A percentile compares a stretch with the other conserved stretches of the same genome.
phyloP scores from a whole-genome alignment of 2,797 vertebrate species.

The Limosa lapponica region DNA sequence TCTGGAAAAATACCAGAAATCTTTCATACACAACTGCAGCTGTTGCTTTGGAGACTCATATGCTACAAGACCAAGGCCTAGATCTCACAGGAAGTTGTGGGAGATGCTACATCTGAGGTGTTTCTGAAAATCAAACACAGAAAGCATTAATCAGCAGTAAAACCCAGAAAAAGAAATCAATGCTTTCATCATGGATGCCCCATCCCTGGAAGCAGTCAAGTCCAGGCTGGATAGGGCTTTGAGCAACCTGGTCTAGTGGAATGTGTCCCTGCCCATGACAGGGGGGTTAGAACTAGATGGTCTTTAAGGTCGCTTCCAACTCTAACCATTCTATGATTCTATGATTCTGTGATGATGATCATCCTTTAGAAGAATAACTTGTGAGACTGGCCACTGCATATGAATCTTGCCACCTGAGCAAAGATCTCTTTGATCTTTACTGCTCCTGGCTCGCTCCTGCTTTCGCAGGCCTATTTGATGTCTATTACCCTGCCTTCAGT shows the following conservation, averaged over 20 bases:
- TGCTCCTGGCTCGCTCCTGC: not conserved
- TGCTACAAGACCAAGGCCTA: not conserved
- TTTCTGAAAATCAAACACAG: not conserved
- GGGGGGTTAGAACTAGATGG: not conserved
- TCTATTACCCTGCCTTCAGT: not conserved
- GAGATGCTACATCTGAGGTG: accelerated
- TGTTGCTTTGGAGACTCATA: not conserved
- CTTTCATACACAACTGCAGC: not conserved
- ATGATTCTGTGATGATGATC: not conserved
- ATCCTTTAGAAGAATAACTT: not conserved
- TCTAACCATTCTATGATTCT: not conserved
- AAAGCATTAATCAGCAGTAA: not conserved
- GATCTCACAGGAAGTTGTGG: not conserved
- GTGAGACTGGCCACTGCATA: not conserved
- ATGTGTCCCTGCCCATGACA: not conserved
- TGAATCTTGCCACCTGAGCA: not conserved
- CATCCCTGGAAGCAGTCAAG: not conserved
- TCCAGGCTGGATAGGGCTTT: not conserved
- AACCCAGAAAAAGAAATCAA: not conserved
- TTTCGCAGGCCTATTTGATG: not conserved
- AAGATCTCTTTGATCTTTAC: not conserved
- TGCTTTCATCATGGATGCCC: not conserved
- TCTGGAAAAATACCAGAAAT: not conserved
- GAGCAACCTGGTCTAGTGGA: not conserved
- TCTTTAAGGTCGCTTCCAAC: not conserved